Evolutionary conservation across 1,140 invertebrate species (phyloP).

Genomic region (Sitobion miscanthi): DNA sequence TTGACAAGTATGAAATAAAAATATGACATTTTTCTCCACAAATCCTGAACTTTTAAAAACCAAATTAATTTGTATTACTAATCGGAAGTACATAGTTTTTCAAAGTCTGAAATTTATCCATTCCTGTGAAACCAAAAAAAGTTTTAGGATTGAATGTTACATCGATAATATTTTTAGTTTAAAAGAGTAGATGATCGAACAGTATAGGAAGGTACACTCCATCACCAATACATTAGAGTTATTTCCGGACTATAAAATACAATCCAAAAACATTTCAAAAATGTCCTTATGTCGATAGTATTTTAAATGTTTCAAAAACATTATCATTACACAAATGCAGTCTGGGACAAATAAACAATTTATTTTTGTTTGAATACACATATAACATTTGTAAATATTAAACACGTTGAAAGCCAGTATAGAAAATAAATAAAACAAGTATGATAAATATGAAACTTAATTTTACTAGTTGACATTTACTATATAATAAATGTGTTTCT

Average conservation of each 20-base stretch:
- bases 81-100: conserved; percentile 27
- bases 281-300: background rate
- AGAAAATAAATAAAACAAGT: background rate
- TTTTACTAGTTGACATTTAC: background rate
- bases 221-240: background rate
- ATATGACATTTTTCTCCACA: conserved; percentile 28
- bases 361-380: background rate
- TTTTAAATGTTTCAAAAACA: background rate
- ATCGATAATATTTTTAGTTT: background rate
- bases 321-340: background rate
- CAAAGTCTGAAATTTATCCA: background rate
- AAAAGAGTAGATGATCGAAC: background rate
- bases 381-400: background rate
- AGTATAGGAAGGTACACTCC: background rate
- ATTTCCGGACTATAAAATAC: background rate
- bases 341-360: background rate
- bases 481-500: background rate
- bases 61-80: background rate
- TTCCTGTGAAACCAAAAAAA: background rate
- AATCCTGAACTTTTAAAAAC: conserved; percentile 14
- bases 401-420: background rate
- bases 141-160: background rate
- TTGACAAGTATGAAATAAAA: conserved; percentile 3
- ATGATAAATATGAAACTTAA: background rate
- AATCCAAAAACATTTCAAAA: background rate